These are phyloP conservation scores for Miltochrista miniata DNA, from an alignment of 2,888 invertebrate genomes.

Conservation along the genomic window DNA sequence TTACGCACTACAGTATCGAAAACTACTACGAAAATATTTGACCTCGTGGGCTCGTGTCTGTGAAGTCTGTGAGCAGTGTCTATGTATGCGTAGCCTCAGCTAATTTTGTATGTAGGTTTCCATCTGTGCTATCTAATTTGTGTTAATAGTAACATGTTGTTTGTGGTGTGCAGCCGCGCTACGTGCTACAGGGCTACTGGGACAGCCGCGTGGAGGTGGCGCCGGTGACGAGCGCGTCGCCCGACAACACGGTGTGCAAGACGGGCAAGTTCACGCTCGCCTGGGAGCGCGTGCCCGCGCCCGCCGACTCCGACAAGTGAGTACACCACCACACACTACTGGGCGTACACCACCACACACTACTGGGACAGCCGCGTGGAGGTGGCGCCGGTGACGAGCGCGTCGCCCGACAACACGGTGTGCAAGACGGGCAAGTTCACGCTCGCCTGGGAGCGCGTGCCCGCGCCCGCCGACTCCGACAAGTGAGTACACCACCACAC, in stretches of 20 bases:
- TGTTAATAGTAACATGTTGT: neutral
- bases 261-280: constrained; percentile 93
- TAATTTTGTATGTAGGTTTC: no score
- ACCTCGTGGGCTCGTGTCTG: no score
- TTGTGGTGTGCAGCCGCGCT: constrained; percentile 88
- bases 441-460: constrained; percentile 93
- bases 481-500: constrained; percentile 66
- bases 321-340: neutral
- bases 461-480: constrained; percentile 87
- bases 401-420: constrained; percentile 91
- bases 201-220: constrained; percentile 98
- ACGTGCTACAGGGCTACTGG: constrained; percentile 95
- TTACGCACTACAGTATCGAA: no score
- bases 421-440: constrained; percentile 96
- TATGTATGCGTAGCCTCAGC: no score
- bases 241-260: constrained; percentile 95
- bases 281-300: constrained; percentile 93
- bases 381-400: constrained; percentile 93
- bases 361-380: constrained; percentile 99
- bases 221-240: constrained; percentile 89
- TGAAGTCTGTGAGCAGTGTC: no score
- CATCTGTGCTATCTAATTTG: no score
- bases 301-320: constrained; percentile 86
- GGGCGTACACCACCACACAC: neutral
- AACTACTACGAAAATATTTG: no score